phyloP scores from a whole-genome alignment of 2,797 vertebrate species.

The Sarcophilus harrisii region DNA sequence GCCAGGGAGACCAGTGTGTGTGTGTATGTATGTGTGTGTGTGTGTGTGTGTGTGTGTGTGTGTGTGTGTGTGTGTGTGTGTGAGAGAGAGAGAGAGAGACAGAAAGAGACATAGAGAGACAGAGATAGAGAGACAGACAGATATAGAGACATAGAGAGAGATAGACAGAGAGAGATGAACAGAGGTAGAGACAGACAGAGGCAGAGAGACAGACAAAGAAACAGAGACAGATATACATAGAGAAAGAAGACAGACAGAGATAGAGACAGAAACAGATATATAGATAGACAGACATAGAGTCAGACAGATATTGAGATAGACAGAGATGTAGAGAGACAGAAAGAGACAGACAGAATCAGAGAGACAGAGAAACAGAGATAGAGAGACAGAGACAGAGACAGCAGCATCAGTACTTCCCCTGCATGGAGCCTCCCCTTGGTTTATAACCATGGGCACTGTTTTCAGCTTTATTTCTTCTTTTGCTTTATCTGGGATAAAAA shows the following conservation, averaged over 20 bases:
- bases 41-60: neutral
- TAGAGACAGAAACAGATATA: too few species aligned
- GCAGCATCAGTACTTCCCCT: neutral
- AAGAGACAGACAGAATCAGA: neutral
- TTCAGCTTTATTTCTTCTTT: neutral
- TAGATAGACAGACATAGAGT: too few species aligned
- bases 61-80: neutral
- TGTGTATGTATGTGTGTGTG: neutral
- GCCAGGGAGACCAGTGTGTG: neutral
- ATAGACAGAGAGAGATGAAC: too few species aligned
- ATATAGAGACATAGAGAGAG: fast-evolving
- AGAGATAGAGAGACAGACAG: too few species aligned
- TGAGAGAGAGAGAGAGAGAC: too few species aligned
- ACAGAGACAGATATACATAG: too few species aligned
- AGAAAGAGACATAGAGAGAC: too few species aligned
- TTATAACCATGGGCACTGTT: neutral
- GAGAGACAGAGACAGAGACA: too few species aligned
- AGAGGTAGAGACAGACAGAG: too few species aligned
- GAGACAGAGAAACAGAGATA: neutral
- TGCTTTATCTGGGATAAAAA: neutral
- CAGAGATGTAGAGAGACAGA: neutral
- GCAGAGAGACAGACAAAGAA: too few species aligned
- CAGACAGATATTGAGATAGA: too few species aligned
- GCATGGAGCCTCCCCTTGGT: neutral
- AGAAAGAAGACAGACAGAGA: too few species aligned